Evolutionary conservation across 2,888 invertebrate species (phyloP).

Genomic region (Halictus ligatus): DNA sequence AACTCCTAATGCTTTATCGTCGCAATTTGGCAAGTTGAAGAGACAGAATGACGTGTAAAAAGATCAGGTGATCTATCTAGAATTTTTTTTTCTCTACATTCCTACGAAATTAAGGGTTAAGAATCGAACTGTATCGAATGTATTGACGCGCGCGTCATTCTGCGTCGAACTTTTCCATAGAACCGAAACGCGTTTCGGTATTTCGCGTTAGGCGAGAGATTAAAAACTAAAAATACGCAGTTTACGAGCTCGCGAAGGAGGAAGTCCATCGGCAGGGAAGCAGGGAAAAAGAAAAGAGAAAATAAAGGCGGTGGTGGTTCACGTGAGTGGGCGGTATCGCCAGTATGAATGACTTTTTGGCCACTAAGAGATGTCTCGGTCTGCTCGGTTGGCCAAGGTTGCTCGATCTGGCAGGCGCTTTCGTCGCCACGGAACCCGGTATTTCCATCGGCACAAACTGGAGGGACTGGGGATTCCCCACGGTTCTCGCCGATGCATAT

Average conservation of each 20-base stretch:
- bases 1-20: not conserved
- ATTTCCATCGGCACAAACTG: constrained; percentile 57
- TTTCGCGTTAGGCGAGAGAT: not conserved
- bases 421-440: constrained; percentile 45
- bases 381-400: constrained; percentile 39
- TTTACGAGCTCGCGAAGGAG: not conserved
- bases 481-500: constrained; percentile 20
- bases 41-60: not conserved
- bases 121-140: not conserved
- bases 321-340: not conserved
- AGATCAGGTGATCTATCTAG: not conserved
- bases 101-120: not conserved
- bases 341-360: constrained; percentile 23
- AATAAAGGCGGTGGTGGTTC: not conserved
- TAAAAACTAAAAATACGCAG: not conserved
- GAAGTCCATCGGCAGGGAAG: not conserved
- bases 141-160: not conserved
- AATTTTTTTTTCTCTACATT: not conserved
- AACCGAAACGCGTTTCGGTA: no score
- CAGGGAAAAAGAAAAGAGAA: not conserved
- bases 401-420: constrained; percentile 36
- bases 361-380: not conserved
- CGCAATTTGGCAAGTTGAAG: not conserved
- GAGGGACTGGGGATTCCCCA: constrained; percentile 63
- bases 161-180: not conserved